A percentile compares a stretch with the other conserved stretches of the same genome.
Evolutionary conservation across 2,797 vertebrate genomes (phyloP).

Genomic region (Myotis pilosus): DNA sequence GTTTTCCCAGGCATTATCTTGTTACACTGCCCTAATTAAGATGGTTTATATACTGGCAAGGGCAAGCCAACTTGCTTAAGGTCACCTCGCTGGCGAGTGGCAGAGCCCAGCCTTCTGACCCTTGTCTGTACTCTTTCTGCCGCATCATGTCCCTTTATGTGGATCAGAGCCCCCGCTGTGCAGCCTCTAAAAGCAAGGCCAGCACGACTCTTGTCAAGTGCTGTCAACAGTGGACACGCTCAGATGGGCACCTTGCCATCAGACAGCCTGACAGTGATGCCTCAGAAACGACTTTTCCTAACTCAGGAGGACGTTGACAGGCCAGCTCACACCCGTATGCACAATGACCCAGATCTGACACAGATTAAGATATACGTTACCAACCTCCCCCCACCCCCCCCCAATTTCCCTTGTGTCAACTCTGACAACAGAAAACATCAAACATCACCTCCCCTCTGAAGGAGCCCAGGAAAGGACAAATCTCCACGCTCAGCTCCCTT

Average conservation of each 20-base stretch:
- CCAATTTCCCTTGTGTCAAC: not conserved
- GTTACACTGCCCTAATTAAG: not conserved
- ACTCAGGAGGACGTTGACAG: not conserved
- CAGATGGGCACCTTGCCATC: not conserved
- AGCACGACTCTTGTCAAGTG: not conserved
- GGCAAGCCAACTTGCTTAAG: not conserved
- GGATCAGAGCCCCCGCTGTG: not conserved
- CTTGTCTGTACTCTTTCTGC: not conserved
- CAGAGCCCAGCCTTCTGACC: not conserved
- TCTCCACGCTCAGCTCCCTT: not conserved
- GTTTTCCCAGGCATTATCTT: not conserved
- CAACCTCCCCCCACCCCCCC: too few species aligned
- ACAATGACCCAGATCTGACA: not conserved
- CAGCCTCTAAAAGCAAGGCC: not conserved
- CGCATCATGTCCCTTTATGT: not conserved
- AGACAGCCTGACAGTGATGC: slow-evolving; percentile 23
- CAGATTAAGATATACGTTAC: not conserved
- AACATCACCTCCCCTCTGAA: not conserved
- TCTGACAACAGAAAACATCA: not conserved
- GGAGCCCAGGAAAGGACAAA: not conserved
- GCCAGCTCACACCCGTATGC: not conserved
- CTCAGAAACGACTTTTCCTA: not conserved
- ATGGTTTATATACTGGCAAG: not conserved
- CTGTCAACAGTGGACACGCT: slow-evolving; percentile 25
- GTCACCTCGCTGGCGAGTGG: not conserved